Evolutionary conservation across 2,113 vertebrate genomes (phyloP).

Genomic region (Microtus ochrogaster): DNA sequence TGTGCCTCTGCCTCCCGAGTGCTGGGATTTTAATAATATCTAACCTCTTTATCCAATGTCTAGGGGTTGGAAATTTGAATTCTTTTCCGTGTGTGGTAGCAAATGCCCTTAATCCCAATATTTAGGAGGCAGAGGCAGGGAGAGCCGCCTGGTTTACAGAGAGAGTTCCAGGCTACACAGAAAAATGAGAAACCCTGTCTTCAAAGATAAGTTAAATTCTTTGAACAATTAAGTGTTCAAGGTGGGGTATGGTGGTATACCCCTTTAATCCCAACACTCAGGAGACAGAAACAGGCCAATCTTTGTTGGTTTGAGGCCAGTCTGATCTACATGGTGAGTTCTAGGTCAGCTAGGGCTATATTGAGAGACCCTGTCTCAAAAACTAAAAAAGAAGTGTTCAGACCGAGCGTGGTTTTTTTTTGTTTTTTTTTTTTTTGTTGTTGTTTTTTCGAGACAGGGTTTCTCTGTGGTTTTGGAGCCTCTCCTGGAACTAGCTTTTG

Average conservation of each 20-base stretch:
- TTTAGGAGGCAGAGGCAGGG: too few species aligned
- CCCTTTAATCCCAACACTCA: not conserved
- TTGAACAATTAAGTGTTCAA: slow-evolving; percentile 25
- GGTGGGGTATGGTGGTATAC: not conserved
- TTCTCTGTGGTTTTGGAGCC: too few species aligned
- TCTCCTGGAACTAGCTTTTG: too few species aligned
- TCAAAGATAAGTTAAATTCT: slow-evolving; percentile 15
- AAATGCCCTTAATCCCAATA: too few species aligned
- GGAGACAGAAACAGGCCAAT: not conserved
- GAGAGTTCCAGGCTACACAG: too few species aligned
- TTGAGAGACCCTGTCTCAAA: not conserved
- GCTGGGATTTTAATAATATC: slow-evolving; percentile 28
- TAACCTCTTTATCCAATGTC: slow-evolving; percentile 55
- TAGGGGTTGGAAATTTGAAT: slow-evolving; percentile 47
- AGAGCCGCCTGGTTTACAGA: too few species aligned
- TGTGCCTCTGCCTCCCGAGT: not conserved
- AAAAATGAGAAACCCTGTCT: too few species aligned
- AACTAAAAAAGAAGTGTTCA: not conserved
- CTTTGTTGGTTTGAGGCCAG: not conserved
- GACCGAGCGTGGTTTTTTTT: not conserved
- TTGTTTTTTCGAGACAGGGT: too few species aligned
- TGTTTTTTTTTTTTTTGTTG: too few species aligned
- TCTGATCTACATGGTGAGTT: not conserved
- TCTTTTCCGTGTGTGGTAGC: not conserved
- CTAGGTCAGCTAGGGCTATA: not conserved